These are phyloP conservation scores for Chrysemys picta DNA, from an alignment of 2,113 vertebrate genomes.

Conservation along the genomic window DNA sequence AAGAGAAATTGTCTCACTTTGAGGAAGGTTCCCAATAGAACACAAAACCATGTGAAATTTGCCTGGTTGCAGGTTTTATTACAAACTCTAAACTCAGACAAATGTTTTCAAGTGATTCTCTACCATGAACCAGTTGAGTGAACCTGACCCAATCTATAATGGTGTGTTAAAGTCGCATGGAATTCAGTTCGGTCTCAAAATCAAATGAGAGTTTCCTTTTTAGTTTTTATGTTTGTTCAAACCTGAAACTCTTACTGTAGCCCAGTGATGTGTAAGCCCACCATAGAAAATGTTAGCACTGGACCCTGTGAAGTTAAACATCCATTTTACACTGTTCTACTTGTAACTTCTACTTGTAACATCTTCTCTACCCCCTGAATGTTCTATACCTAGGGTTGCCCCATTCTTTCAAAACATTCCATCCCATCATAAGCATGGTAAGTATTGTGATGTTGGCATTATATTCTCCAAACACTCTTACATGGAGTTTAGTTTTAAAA, in stretches of 20 bases:
- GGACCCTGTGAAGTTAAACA: not conserved
- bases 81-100: constrained; percentile 7
- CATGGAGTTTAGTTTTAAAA: not conserved
- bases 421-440: not conserved
- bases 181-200: not conserved
- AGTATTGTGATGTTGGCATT: not conserved
- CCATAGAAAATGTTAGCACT: constrained; percentile 22
- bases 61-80: constrained; percentile 2
- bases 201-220: constrained; percentile 48
- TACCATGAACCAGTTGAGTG: not conserved
- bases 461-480: not conserved
- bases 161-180: not conserved
- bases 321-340: not conserved
- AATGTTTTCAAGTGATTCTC: constrained; percentile 1
- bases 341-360: not conserved
- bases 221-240: constrained; percentile 15
- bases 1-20: constrained; percentile 28
- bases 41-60: constrained; percentile 21
- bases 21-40: constrained; percentile 37
- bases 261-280: not conserved
- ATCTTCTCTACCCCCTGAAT: not conserved
- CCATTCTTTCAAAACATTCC: not conserved
- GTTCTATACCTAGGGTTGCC: not conserved
- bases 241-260: constrained; percentile 7
- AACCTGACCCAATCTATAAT: constrained; percentile 26